Evolutionary conservation across 2,888 invertebrate genomes (phyloP), one percentile per base, ranked within the genome.

Genomic region (Brachypalpus laphriformis): DNA sequence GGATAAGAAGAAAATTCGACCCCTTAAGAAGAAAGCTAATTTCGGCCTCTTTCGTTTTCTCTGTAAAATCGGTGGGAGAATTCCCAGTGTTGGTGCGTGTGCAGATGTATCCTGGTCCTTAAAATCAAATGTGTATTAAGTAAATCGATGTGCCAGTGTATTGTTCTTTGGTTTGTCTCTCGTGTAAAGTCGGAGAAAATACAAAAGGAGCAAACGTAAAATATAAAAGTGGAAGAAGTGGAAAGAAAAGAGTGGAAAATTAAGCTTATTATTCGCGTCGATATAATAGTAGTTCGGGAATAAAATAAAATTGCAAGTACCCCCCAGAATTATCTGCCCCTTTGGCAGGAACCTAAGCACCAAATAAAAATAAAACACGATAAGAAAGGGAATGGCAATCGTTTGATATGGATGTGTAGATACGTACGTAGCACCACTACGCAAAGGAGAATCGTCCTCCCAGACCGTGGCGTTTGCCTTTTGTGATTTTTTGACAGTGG

Each of bases 101-200:
- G 65, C 45, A 71, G 42, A 56, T 66, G 14, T 65, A 74, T 54
- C 68, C 70, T 54, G 71, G 71, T 59, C 72, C 78, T 82, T 82
- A 78, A 82, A 72, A 72, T 66, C 78, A 78, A 78, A 82, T 82
- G 82, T 82, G 82, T 82, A 82, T 82, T 82, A 82, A 82, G 82
- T 78, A 72, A 82, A 82, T 82, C 82, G 82, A 82, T 82, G 78
- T 78, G 65, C 72, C 66, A 72, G 82, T 77, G 78, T 82, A 76
- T 82, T 82, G 77, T 78, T 78, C 82, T 78, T 78, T 72, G 70
- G 65, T 71, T 72, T 66, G 63, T 20, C 65, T 57, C 54, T 57
- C 57, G 18, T 65, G 70, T 71, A 72, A 78, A 82, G 66, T 72
- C 56, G 37, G 70, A 65, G 71, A 65, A 77, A 71, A 66, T 34